Evolutionary conservation across 2,888 invertebrate genomes (phyloP).

Genomic region (Flexamia atlantica): DNA sequence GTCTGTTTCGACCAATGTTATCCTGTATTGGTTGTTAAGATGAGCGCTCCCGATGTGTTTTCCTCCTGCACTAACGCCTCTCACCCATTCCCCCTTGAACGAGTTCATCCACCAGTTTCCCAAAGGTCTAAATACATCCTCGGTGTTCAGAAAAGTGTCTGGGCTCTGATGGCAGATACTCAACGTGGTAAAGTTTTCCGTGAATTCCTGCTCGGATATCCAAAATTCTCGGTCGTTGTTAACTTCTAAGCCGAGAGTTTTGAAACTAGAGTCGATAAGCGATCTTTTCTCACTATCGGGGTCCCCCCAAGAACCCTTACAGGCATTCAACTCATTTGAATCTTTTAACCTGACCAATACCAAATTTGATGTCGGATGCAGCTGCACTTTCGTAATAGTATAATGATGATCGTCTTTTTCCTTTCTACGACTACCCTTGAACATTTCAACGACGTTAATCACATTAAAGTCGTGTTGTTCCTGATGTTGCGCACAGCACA

Average conservation of each 20-base stretch:
- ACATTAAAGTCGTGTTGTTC: too few relatives aligned
- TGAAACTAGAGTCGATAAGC: neutral
- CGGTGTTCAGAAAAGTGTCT: neutral
- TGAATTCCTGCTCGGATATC: neutral
- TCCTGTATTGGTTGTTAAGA: neutral
- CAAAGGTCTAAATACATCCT: neutral
- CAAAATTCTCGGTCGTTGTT: neutral
- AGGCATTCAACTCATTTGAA: neutral
- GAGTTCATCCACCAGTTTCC: neutral
- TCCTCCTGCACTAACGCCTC: neutral
- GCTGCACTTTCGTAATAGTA: neutral
- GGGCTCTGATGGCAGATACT: neutral
- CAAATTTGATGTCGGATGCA: neutral
- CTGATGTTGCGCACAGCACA: neutral
- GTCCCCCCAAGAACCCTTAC: neutral
- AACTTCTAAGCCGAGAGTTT: neutral
- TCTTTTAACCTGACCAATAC: neutral
- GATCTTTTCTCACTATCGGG: neutral
- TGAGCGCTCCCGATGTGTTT: neutral
- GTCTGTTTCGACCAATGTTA: neutral
- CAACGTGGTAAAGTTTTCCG: neutral
- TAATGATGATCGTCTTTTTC: neutral
- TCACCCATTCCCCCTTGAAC: neutral
- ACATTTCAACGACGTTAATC: too few relatives aligned
- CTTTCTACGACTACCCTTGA: neutral